A percentile compares a stretch with the other conserved stretches of the same genome.
phyloP scores from a whole-genome alignment of 2,113 vertebrate genomes.

The Phainopepla nitens region DNA sequence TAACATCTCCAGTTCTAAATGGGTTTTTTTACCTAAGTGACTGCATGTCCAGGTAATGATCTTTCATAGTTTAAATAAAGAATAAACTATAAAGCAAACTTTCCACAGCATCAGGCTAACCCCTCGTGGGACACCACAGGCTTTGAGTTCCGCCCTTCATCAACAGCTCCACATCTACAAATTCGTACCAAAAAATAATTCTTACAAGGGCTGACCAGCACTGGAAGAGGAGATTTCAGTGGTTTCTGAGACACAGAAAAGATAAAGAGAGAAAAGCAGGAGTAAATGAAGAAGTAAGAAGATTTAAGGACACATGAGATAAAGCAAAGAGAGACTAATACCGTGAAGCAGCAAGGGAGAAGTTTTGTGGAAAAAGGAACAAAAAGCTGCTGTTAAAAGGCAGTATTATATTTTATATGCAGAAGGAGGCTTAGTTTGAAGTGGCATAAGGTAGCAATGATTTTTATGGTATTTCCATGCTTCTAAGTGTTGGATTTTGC shows the following conservation, averaged over 20 bases:
- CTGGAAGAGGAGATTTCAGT: neutral
- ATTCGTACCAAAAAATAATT: neutral
- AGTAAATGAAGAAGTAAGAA: neutral
- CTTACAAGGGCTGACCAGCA: neutral
- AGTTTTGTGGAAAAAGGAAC: neutral
- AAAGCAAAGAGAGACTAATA: neutral
- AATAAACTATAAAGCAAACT: neutral
- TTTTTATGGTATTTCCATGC: neutral
- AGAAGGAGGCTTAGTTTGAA: neutral
- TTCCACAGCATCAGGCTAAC: neutral
- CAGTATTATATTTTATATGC: neutral
- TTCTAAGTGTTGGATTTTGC: neutral
- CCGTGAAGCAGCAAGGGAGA: neutral
- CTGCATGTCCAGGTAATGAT: neutral
- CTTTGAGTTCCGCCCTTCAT: neutral
- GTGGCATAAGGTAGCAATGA: neutral
- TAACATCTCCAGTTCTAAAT: neutral
- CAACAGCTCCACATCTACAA: neutral
- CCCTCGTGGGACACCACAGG: fast-evolving
- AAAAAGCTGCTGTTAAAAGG: neutral
- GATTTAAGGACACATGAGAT: neutral
- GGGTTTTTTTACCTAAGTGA: neutral
- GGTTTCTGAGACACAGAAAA: neutral
- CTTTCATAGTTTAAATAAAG: neutral
- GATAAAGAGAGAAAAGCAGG: neutral